Evolutionary conservation across 1,140 invertebrate genomes (phyloP), one percentile per base, ranked within the genome.

Genomic region (Coptotermes formosanus): DNA sequence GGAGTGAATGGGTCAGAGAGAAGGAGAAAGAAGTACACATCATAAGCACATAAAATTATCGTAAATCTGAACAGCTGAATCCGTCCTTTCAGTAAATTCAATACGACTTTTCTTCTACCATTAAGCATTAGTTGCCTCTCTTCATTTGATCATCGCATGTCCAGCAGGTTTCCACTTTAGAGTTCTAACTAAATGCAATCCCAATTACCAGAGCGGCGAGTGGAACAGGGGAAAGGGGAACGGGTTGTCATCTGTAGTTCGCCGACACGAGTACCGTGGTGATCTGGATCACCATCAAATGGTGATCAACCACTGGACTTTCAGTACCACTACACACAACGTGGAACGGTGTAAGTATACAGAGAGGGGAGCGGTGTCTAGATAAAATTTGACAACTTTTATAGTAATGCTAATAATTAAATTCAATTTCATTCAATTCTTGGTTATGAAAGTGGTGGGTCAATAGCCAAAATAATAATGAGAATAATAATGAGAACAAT

Each of bases 41-140:
- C 64, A 75, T 75, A 75, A 75, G 64, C 64, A 75, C 64, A 75
- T 75, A 75, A 75, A 75, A 75, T 75, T 75, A 75, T 75, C 64
- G 64, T 75, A 16, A 25, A 75, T 75, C n/a, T 75, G 64, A 75
- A 75, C n/a, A 75, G n/a, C 64, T 14, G 64, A 75, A 75, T 30
- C 64, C 25, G 16, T 30, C 64, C 64, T 75, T 75, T 75, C 64
- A 75, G 64, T 75, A 75, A 75, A 75, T 75, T 30, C 64, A 75
- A 30, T 75, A 75, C 25, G 64, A 75, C 64, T 75, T 75, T 75
- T 75, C 64, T 75, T 75, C 64, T 75, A 14, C 64, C 64, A 75
- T 75, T 75, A 75, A 30, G 64, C 64, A 30, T 30, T 30, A 75
- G 64, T 25, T 75, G 64, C 7, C n/a, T 75, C 64, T 75, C 64